A percentile compares a stretch with the other conserved stretches of the same genome.
Conservation (phyloP, 2,797 vertebrate species). For the Poeciliopsis presidionis region DNA sequence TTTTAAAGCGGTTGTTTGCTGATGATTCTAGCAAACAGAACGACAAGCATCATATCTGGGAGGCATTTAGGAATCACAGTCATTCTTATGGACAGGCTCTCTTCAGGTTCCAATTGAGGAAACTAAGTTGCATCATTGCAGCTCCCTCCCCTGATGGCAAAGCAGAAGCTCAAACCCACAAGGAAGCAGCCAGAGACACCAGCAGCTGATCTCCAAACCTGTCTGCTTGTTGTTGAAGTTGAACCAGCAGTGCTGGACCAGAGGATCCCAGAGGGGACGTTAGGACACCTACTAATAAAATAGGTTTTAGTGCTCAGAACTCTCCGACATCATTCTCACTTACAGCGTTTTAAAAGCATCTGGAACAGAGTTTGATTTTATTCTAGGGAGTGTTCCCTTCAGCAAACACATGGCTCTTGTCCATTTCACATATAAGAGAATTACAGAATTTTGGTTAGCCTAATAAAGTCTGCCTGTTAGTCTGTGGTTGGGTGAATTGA, state of each 20-base stretch:
- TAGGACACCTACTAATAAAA: not conserved
- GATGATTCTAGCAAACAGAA: conserved; percentile 36
- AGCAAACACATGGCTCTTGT: conserved; percentile 48
- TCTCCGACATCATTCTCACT: not conserved
- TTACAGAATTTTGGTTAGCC: conserved; percentile 60
- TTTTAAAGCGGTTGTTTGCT: conserved; percentile 26
- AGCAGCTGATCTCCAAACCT: conserved; percentile 75
- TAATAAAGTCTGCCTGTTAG: conserved; percentile 61
- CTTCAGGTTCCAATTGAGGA: conserved; percentile 47
- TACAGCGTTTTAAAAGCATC: conserved; percentile 12
- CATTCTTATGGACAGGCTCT: conserved; percentile 29
- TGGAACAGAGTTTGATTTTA: conserved; percentile 27
- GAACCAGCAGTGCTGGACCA: conserved; percentile 67
- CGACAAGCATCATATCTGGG: conserved; percentile 19
- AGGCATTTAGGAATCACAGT: conserved; percentile 38
- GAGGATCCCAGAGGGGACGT: conserved; percentile 58
- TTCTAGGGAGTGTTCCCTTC: conserved; percentile 50
- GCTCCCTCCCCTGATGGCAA: conserved; percentile 60
- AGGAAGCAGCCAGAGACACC: conserved; percentile 68
- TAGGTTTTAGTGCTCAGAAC: not conserved
- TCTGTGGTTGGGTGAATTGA: conserved; percentile 57
- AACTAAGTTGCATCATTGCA: conserved; percentile 37
- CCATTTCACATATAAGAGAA: conserved; percentile 69
- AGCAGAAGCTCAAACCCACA: conserved; percentile 34
- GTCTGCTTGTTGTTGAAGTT: conserved; percentile 62